Conservation (phyloP, 2,888 invertebrate genomes). For the Caenorhabditis plicata region DNA sequence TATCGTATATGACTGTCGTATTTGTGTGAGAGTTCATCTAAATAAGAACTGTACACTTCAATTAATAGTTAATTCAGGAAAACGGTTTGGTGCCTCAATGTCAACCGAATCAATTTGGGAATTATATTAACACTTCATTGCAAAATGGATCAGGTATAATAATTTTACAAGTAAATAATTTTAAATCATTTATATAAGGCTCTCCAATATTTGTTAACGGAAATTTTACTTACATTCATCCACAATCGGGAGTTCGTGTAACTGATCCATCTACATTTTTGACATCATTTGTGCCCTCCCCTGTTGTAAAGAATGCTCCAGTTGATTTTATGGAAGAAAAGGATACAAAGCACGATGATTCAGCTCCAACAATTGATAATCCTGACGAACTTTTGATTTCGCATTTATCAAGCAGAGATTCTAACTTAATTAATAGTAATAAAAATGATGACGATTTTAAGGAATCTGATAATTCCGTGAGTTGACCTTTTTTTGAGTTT, state of each 20-base stretch:
- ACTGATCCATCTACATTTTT: conserved; percentile 23
- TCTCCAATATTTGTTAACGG: not conserved
- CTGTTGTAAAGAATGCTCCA: conserved; percentile 17
- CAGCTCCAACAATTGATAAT: not conserved
- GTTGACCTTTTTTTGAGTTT: too few relatives aligned
- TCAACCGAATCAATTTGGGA: not conserved
- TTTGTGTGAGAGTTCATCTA: too few relatives aligned
- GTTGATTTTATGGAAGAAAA: conserved; percentile 6
- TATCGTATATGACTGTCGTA: too few relatives aligned
- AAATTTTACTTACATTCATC: conserved; percentile 14
- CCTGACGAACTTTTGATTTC: not conserved
- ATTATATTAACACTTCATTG: not conserved
- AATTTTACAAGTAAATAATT: conserved; percentile 1
- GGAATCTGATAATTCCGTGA: not conserved
- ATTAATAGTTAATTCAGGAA: conserved; percentile 1
- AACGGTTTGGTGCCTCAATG: conserved; percentile 1
- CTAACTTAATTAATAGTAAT: conserved; percentile 6
- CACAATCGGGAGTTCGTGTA: conserved; percentile 13
- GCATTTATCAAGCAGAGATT: not conserved
- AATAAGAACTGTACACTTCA: not conserved
- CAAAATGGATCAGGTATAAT: not conserved
- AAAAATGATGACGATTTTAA: not conserved
- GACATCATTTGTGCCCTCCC: conserved; percentile 19
- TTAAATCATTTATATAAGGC: conserved; percentile 5
- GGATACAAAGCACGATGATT: not conserved